phyloP scores from a whole-genome alignment of 2,888 invertebrate genomes.

The Mylabris sibirica region DNA sequence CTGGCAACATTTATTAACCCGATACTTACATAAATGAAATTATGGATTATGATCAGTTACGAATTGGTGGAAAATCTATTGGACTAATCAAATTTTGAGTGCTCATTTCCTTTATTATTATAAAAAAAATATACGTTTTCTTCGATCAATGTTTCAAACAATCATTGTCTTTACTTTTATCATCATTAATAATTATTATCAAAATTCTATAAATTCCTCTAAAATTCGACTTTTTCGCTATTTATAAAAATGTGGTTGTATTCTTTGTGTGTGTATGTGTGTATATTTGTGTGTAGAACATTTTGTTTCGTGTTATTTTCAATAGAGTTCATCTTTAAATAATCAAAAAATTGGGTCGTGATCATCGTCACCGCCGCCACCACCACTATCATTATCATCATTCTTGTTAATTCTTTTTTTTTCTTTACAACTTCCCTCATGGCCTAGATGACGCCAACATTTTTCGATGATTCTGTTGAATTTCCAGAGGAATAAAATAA shows the following conservation, averaged over 20 bases:
- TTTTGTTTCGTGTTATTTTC: background rate
- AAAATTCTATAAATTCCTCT: background rate
- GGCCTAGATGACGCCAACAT: constrained; percentile 5
- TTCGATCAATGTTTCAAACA: background rate
- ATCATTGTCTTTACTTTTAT: background rate
- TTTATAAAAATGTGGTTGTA: background rate
- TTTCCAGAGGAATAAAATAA: background rate
- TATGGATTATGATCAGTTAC: background rate
- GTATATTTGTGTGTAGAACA: background rate
- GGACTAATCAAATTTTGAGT: background rate
- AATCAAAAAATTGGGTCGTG: constrained; percentile 9
- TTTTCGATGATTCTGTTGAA: background rate
- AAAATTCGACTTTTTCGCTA: background rate
- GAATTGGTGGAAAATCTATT: background rate
- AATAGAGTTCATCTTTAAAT: constrained; percentile 10
- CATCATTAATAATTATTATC: background rate
- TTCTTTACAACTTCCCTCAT: background rate
- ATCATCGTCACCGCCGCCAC: background rate
- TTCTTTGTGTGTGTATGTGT: too few relatives aligned
- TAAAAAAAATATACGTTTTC: background rate
- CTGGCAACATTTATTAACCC: background rate
- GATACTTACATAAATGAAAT: background rate
- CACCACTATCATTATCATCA: background rate
- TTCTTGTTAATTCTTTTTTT: background rate
- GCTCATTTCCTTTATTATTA: background rate